phyloP scores from a whole-genome alignment of 2,113 vertebrate species.

The Nymphicus hollandicus region DNA sequence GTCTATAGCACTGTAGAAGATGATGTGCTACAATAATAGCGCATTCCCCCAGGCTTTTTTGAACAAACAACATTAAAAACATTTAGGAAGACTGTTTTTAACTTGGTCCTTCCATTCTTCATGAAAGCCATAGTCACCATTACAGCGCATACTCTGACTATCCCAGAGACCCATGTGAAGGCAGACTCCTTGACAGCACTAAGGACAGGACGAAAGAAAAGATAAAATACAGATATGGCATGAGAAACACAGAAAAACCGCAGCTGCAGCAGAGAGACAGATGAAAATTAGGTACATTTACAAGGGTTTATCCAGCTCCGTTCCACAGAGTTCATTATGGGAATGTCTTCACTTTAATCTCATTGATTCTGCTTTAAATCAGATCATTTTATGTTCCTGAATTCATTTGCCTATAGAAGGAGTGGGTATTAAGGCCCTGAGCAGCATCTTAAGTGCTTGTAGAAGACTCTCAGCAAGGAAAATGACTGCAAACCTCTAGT shows the following conservation, averaged over 20 bases:
- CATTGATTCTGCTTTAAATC: not conserved
- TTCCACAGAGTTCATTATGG: not conserved
- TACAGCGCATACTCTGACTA: not conserved
- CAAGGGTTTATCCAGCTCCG: not conserved
- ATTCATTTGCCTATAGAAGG: not conserved
- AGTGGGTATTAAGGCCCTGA: not conserved
- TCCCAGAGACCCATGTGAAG: not conserved
- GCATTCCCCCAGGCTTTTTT: not conserved
- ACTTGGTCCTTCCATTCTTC: not conserved
- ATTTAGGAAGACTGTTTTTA: not conserved
- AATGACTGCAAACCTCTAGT: not conserved
- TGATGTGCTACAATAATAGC: not conserved
- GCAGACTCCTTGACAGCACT: constrained; percentile 14
- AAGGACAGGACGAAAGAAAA: not conserved
- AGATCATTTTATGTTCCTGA: not conserved
- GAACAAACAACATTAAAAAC: not conserved
- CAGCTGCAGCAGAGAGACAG: not conserved
- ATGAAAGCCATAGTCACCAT: not conserved
- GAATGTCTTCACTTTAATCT: not conserved
- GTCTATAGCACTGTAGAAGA: not conserved
- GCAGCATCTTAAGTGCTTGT: not conserved
- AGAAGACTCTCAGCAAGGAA: not conserved
- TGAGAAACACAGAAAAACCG: not conserved
- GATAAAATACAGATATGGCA: constrained; percentile 21
- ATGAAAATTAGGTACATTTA: not conserved